Percentiles rank a stretch among this genome's conserved stretches.
These are phyloP conservation scores for Drosophila mayri DNA, from an alignment of 1,140 invertebrate species.

Conservation along the genomic window DNA sequence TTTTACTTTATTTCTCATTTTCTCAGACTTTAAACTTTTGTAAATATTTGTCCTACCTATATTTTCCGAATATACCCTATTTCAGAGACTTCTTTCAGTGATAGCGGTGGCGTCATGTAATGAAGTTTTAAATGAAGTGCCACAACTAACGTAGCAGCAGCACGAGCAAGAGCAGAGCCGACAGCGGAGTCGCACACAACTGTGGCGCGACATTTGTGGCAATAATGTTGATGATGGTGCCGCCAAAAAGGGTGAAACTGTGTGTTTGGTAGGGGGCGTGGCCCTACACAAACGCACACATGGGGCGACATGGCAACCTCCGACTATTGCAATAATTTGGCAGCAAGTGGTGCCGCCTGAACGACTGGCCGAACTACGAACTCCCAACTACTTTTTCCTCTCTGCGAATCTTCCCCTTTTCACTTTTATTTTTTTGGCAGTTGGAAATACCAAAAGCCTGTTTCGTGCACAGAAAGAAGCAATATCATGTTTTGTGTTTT, in stretches of 20 bases:
- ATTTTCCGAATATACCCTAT: background rate
- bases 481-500: background rate
- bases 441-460: slow-evolving; percentile 28
- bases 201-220: slow-evolving; percentile 75
- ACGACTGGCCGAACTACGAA: slow-evolving; percentile 28
- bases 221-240: slow-evolving; percentile 65
- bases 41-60: no score
- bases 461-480: background rate
- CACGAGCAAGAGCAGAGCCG: slow-evolving; percentile 32
- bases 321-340: slow-evolving; percentile 70
- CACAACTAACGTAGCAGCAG: slow-evolving; percentile 67
- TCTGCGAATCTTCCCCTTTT: slow-evolving; percentile 6
- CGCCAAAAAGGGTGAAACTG: slow-evolving; percentile 5
- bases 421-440: background rate
- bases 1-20: background rate
- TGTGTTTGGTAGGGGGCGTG: slow-evolving; percentile 3
- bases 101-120: slow-evolving; percentile 55
- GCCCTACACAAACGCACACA: slow-evolving; percentile 38
- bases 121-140: slow-evolving; percentile 82
- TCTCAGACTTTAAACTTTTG: background rate
- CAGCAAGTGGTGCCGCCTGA: slow-evolving; percentile 60
- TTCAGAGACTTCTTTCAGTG: background rate
- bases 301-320: slow-evolving; percentile 46
- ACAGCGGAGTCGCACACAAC: slow-evolving; percentile 38
- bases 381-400: slow-evolving; percentile 19